phyloP scores from a whole-genome alignment of 2,797 vertebrate genomes.

The Anolis apletophallus region DNA sequence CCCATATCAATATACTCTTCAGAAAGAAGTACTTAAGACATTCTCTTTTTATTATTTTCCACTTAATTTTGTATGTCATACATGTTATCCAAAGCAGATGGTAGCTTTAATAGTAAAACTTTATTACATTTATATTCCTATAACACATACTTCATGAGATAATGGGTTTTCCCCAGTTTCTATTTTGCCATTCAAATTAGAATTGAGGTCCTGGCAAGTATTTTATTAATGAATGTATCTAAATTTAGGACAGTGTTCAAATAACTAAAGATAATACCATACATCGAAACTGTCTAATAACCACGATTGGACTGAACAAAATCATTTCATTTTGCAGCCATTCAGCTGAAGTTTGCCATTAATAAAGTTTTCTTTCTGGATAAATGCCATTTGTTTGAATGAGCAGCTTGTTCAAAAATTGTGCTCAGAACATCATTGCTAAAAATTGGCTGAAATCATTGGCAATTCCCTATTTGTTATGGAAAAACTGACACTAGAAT shows the following conservation, averaged over 20 bases:
- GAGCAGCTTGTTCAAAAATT: not conserved
- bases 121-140: slow-evolving; percentile 30
- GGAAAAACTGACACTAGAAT: not conserved
- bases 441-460: not conserved
- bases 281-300: not conserved
- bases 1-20: not conserved
- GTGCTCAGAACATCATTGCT: not conserved
- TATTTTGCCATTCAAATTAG: slow-evolving; percentile 28
- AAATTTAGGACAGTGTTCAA: not conserved
- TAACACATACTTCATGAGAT: not conserved
- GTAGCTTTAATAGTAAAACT: not conserved
- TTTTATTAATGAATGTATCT: not conserved
- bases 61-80: accelerated
- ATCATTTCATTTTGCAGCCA: not conserved
- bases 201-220: not conserved
- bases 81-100: not conserved
- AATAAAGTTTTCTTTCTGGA: not conserved
- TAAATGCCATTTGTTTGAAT: slow-evolving; percentile 15
- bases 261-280: not conserved
- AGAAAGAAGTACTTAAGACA: not conserved
- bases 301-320: not conserved
- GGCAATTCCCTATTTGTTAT: not conserved
- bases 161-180: not conserved
- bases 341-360: not conserved
- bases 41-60: not conserved